A percentile compares a stretch with the other conserved stretches of the same genome.
These are phyloP conservation scores for Dexiosoma caninum DNA, from an alignment of 2,888 invertebrate species.

Conservation along the genomic window DNA sequence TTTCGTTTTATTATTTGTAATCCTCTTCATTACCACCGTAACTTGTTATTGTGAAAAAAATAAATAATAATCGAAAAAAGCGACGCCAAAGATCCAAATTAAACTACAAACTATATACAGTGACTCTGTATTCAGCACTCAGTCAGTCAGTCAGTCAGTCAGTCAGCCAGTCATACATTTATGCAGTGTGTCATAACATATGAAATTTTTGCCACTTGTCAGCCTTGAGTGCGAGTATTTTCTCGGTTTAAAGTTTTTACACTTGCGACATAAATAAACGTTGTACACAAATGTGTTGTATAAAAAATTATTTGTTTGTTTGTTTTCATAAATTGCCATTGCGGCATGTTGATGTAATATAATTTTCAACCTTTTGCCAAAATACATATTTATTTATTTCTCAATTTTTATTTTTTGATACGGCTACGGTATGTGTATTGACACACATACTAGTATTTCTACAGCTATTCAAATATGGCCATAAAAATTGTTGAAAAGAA, in stretches of 20 bases:
- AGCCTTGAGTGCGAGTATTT: conserved; percentile 13
- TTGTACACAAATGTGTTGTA: not conserved
- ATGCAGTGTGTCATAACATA: conserved; percentile 33
- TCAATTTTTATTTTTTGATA: not conserved
- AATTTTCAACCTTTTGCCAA: conserved; percentile 55
- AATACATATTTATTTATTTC: conserved; percentile 20
- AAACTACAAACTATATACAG: not conserved
- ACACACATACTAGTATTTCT: not conserved
- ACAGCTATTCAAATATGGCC: conserved; percentile 2
- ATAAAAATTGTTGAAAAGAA: conserved; percentile 9
- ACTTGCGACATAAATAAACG: conserved; percentile 1
- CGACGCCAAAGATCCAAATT: conserved; percentile 30
- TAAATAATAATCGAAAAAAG: not conserved
- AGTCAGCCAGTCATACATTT: conserved; percentile 32
- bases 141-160: conserved; percentile 17
- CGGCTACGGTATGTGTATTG: not conserved
- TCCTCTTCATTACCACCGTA: not conserved
- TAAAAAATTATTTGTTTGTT: not conserved
- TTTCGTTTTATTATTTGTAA: too few species aligned
- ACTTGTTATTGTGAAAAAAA: not conserved
- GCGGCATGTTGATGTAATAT: conserved; percentile 49
- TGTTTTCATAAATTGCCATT: conserved; percentile 40
- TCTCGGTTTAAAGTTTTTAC: conserved; percentile 23
- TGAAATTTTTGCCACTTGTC: conserved; percentile 47
- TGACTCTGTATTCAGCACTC: conserved; percentile 25